A percentile compares a stretch with the other conserved stretches of the same genome.
Evolutionary conservation across 2,888 invertebrate species (phyloP).

Genomic region (Pachymerium ferrugineum): DNA sequence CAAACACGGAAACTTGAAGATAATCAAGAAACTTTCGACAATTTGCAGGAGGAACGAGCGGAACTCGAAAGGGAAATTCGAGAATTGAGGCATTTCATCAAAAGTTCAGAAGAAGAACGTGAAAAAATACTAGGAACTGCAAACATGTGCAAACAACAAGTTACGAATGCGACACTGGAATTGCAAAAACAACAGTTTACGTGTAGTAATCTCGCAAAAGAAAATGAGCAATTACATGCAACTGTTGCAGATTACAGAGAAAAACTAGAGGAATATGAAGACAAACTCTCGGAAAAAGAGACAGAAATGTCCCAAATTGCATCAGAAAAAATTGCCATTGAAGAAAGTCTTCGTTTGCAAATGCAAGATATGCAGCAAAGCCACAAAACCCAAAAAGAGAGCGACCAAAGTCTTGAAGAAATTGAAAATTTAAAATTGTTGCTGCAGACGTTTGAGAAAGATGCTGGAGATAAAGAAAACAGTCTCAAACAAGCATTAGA

Average conservation of each 20-base stretch:
- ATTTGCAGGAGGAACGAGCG: neutral
- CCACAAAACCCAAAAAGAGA: neutral
- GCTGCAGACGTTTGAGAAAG: neutral
- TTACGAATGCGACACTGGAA: neutral
- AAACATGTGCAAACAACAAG: neutral
- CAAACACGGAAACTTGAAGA: neutral
- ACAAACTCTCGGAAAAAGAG: neutral
- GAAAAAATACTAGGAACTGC: neutral
- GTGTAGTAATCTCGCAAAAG: neutral
- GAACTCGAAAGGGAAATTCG: neutral
- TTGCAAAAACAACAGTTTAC: neutral
- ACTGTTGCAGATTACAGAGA: neutral
- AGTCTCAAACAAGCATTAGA: neutral
- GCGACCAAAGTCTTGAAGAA: neutral
- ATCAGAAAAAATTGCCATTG: neutral
- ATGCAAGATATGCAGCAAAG: neutral
- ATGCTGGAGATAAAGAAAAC: neutral
- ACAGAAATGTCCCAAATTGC: neutral
- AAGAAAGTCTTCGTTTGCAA: neutral
- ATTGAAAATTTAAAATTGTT: neutral
- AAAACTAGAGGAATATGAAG: neutral
- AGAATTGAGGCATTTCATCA: neutral
- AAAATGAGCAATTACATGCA: neutral
- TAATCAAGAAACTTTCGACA: neutral
- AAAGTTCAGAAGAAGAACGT: neutral